Base-by-base conservation (phyloP, 1,140 invertebrate genomes). In the Drosophila cardini region DNA sequence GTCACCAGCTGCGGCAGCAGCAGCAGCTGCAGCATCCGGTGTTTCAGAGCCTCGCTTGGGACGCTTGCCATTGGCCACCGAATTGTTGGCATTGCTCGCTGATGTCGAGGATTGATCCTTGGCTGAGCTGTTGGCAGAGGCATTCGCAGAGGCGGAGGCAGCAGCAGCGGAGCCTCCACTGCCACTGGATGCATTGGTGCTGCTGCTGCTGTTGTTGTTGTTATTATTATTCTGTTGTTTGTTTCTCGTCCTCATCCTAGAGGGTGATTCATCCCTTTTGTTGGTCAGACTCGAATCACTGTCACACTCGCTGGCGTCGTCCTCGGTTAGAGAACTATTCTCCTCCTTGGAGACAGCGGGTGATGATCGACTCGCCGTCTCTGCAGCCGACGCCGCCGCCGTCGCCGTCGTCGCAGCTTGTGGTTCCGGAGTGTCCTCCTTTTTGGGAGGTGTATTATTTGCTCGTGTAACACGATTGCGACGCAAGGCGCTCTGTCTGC, bases 311-410 rank as follows among this genome's bases (percentile, higher is more conserved):
- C 97, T 98, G 91, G 93, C 94, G 85, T 99, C 98, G 93, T 98
- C 97, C 93, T 98, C 98, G 81, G 97, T 98, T 56, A 97, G 97
- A 56, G 97, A 98, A 93, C 97, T 98, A 80, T 96, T 96, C 92
- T 96, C 96, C 91, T 95, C 94, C 78, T 92, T 92, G 90, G 91
- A 91, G 90, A 91, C 93, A 93, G 93, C 94, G 60, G 95, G 94
- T 57, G 94, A 94, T 53, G 94, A 94, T 71, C 94, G 92, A 80
- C 69, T 92, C 85, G 90, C 86, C 83, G 90, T 90, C 90, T 91
- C 90, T 85, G 89, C 83, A 90, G 89, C 89, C 80, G 84, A 83
- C 77, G 84, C 84, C 84, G 86, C 81, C 81, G 86, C 74, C 79
- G 87, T 76, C 83, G 87, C 87, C 80, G 87, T 84, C 87, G 87